Base-by-base conservation (phyloP, 1,140 invertebrate genomes). In the Drepana arcuata region DNA sequence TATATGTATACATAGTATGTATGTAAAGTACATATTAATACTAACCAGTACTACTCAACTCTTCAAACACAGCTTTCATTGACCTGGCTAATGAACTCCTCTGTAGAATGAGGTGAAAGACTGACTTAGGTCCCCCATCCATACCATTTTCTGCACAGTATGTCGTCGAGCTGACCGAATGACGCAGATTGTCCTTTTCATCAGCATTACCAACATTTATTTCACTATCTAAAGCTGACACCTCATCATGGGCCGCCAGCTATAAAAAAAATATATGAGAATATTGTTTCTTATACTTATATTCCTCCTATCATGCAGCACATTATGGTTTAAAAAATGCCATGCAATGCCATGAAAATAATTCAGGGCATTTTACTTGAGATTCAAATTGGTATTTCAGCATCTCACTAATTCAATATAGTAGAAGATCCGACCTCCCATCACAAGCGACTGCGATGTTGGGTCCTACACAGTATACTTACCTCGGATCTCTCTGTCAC, bases 31-130 rank as follows among this genome's bases (percentile, higher is more conserved):
- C n/a, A n/a, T n/a, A n/a, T n/a, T n/a, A n/a, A n/a, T n/a, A n/a
- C n/a, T n/a, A n/a, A 85, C 92, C 92, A 21, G 89, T 90, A 38
- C 86, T 89, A 59, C 89, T 90, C 1, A 95, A 83, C 75, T 94
- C 93, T 54, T 95, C 92, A 75, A 94, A 96, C 6, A 95, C 90
- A 37, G 88, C 87, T 68, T 94, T 95, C 42, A 98, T 87, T 52
- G 95, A 91, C 51, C 88, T 85, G 1, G 95, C 95, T 7, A 98
- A 70, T 3, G 88, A 90, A 74, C 94, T 95, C 48, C 88, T 88
- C 54, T 92, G 88, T 15, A 96, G 82, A 41, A 97, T 96, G 14
- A 91, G 79, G 62, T 18, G 93, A 88, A 51, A 88, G 83, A 69
- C 73, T 2, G 69, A 79, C 46, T 55, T 81, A 32, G 50, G 84